Percentiles rank a stretch among this genome's conserved stretches.
Evolutionary conservation across 2,113 vertebrate species (phyloP).

Genomic region (Vicugna pacos): DNA sequence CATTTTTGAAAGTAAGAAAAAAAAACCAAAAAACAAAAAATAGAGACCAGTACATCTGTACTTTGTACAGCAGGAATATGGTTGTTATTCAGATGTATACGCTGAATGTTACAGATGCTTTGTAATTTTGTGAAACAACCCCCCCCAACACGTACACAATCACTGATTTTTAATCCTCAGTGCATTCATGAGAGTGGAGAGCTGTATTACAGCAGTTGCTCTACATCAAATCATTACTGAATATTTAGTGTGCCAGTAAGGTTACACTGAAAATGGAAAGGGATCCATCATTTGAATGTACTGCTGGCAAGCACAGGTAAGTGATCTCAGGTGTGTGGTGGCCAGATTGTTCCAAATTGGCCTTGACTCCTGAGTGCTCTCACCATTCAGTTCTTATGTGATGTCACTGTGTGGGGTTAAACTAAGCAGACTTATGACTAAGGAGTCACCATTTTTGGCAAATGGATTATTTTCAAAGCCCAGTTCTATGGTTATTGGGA

Average conservation of each 20-base stretch:
- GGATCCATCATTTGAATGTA: background rate
- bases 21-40: background rate
- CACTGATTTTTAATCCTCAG: background rate
- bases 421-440: background rate
- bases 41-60: background rate
- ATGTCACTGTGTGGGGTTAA: background rate
- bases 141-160: background rate
- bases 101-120: background rate
- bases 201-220: background rate
- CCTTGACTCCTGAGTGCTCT: background rate
- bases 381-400: background rate
- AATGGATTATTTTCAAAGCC: conserved; percentile 33
- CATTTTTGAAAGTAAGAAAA: conserved; percentile 22
- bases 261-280: background rate
- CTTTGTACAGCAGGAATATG: background rate
- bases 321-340: background rate
- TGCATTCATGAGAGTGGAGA: background rate
- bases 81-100: background rate
- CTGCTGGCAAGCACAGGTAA: background rate
- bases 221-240: background rate
- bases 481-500: background rate
- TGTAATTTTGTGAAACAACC: conserved; percentile 12
- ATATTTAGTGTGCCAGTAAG: background rate
- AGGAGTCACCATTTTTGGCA: background rate
- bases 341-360: background rate